Evolutionary conservation across 2,797 vertebrate species (phyloP).

Genomic region (Heliangelus exortis): DNA sequence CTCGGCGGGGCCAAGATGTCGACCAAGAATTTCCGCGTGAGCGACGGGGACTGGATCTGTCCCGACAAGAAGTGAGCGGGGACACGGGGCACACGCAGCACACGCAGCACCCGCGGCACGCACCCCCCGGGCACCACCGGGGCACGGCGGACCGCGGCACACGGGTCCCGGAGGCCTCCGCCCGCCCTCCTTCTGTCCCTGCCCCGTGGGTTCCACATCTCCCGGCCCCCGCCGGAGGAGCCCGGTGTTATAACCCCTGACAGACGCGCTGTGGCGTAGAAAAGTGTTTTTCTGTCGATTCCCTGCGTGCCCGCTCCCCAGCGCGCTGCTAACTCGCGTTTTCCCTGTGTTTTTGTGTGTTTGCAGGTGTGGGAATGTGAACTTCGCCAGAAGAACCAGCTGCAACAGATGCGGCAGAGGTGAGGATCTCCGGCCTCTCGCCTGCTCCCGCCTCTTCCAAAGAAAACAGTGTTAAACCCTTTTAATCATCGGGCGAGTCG

Average conservation of each 20-base stretch:
- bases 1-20: conserved; percentile 82
- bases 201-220: neutral
- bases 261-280: accelerated
- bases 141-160: neutral
- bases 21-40: conserved; percentile 97
- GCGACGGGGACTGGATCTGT: conserved; percentile 98
- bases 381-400: conserved; percentile 96
- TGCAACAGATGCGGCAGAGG: conserved; percentile 96
- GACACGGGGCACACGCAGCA: no score
- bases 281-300: neutral
- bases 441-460: accelerated
- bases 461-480: no score
- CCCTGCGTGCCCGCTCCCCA: accelerated
- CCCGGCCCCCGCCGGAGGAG: neutral
- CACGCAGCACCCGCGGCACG: no score
- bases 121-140: neutral
- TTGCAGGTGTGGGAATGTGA: conserved; percentile 94
- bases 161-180: neutral
- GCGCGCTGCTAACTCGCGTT: accelerated
- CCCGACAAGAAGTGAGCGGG: conserved; percentile 93
- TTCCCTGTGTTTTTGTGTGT: neutral
- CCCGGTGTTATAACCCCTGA: accelerated
- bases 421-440: conserved; percentile 32
- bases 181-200: no score
- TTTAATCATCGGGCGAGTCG: accelerated